phyloP scores from a whole-genome alignment of 2,113 vertebrate species.

The Hemiprocne comata region DNA sequence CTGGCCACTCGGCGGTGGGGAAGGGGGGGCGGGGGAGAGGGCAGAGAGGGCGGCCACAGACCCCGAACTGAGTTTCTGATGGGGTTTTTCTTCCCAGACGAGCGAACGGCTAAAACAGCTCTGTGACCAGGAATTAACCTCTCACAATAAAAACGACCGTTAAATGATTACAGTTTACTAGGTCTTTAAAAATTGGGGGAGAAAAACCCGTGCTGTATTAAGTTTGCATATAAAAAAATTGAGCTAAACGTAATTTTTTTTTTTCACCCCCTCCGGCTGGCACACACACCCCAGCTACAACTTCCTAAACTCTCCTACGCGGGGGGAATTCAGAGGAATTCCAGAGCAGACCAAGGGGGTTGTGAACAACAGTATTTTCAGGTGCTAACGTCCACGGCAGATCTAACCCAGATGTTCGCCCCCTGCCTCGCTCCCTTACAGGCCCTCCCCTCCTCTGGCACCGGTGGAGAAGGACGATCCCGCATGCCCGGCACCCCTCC shows the following conservation, averaged over 20 bases:
- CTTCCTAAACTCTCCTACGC: not conserved
- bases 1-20: not conserved
- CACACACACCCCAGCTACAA: not conserved
- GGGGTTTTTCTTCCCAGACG: not conserved
- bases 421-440: not conserved
- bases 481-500: not conserved
- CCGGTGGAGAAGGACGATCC: not conserved
- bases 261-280: not conserved
- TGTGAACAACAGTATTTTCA: not conserved
- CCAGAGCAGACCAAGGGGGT: not conserved
- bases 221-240: not conserved
- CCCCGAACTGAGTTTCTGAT: not conserved
- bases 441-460: not conserved
- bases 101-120: not conserved
- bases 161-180: not conserved
- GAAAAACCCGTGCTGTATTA: not conserved
- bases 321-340: not conserved
- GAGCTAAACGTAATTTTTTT: not conserved
- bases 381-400: not conserved
- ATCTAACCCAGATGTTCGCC: not conserved
- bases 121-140: conserved; percentile 12
- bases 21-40: too few relatives aligned
- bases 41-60: not conserved
- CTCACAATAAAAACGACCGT: not conserved
- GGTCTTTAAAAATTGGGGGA: not conserved